phyloP scores from a whole-genome alignment of 2,797 vertebrate species.

The Buphagus erythrorhynchus region DNA sequence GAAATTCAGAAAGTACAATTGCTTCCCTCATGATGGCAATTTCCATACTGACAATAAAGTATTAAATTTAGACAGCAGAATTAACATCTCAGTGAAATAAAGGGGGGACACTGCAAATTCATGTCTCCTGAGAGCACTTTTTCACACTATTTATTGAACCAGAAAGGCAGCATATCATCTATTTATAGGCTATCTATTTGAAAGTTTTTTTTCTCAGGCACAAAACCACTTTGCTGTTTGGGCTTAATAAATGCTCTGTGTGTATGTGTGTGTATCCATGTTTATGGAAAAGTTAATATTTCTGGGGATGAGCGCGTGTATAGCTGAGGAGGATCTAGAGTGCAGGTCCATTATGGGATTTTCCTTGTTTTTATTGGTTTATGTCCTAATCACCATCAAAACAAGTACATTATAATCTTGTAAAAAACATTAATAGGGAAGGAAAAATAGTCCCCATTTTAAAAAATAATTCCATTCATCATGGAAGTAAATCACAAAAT shows the following conservation, averaged over 20 bases:
- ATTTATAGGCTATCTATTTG: neutral
- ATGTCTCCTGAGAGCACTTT: neutral
- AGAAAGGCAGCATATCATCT: neutral
- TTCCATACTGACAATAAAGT: neutral
- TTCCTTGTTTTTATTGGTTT: neutral
- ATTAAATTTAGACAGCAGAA: neutral
- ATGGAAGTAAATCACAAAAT: neutral
- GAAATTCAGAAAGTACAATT: neutral
- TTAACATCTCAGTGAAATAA: neutral
- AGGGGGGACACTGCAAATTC: neutral
- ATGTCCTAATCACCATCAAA: neutral
- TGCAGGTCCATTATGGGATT: neutral
- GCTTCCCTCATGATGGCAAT: neutral
- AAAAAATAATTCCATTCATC: neutral
- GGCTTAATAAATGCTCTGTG: neutral
- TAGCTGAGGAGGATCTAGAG: neutral
- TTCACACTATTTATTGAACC: neutral
- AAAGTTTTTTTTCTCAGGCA: slow-evolving; percentile 12
- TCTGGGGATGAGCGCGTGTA: neutral
- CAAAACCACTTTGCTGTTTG: neutral
- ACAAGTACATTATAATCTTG: neutral
- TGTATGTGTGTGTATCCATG: neutral
- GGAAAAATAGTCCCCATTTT: neutral
- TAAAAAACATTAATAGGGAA: neutral
- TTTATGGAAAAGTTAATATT: neutral